phyloP scores from a whole-genome alignment of 2,113 vertebrate genomes.

The Gasterosteus nipponicus region DNA sequence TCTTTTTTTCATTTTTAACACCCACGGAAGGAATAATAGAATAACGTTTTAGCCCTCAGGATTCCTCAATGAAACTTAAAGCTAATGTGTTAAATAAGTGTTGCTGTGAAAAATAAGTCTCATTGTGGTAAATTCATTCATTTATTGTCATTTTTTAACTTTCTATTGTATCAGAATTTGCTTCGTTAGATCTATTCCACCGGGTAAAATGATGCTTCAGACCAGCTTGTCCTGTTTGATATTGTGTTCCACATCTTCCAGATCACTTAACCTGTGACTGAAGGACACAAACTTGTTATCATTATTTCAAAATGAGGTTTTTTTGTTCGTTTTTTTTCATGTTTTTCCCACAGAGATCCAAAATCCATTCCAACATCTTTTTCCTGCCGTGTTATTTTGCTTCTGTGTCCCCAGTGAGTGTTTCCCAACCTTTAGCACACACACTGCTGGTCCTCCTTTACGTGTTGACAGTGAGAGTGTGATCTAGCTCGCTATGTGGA shows the following conservation, averaged over 20 bases:
- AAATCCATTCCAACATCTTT: constrained; percentile 5
- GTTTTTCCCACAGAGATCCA: constrained; percentile 13
- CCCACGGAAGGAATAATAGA: not conserved
- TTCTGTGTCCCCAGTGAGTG: constrained; percentile 38
- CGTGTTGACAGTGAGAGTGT: constrained; percentile 68
- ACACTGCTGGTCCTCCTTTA: constrained; percentile 47
- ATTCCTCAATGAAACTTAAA: not conserved
- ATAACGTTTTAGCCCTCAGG: no score
- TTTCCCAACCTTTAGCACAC: constrained; percentile 59
- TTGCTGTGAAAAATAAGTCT: not conserved
- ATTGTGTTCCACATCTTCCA: not conserved
- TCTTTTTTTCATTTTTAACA: not conserved
- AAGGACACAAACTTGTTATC: not conserved
- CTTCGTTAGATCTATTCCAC: not conserved
- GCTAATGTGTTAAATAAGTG: not conserved
- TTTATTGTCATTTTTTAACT: not conserved
- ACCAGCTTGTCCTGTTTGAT: not conserved
- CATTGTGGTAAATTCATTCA: not conserved
- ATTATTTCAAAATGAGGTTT: no score
- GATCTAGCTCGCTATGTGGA: constrained; percentile 65
- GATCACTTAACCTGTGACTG: not conserved
- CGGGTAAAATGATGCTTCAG: not conserved
- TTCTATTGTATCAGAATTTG: not conserved
- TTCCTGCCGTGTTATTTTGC: constrained; percentile 21
- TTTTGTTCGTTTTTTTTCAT: not conserved